Evolutionary conservation across 2,888 invertebrate genomes (phyloP).

Genomic region (Andrena flavipes): DNA sequence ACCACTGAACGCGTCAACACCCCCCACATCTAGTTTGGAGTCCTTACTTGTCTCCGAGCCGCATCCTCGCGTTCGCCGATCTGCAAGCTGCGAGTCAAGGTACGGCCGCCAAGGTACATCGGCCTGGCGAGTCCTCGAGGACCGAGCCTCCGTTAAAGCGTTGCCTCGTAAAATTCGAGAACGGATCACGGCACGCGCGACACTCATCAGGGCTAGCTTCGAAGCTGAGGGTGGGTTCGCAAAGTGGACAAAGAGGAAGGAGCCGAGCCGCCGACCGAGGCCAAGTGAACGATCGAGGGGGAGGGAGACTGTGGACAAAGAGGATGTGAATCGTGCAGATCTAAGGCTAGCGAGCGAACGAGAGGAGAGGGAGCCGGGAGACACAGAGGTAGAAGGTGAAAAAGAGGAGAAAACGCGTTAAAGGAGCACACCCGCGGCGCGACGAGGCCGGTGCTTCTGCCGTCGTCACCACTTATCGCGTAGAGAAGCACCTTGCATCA

Average conservation of each 20-base stretch:
- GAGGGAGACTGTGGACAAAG: neutral
- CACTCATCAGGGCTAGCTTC: constrained; percentile 12
- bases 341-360: neutral
- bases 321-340: neutral
- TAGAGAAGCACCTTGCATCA: constrained; percentile 76
- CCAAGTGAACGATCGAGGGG: neutral
- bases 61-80: constrained; percentile 38
- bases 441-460: constrained; percentile 44
- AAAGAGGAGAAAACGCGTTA: neutral
- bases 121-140: neutral
- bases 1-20: neutral
- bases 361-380: neutral
- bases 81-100: neutral
- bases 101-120: constrained; percentile 1
- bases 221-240: neutral
- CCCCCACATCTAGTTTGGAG: neutral
- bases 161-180: neutral
- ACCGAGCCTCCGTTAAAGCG: neutral
- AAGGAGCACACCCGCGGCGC: constrained; percentile 32
- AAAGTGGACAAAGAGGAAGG: neutral
- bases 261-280: neutral
- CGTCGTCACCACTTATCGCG: constrained; percentile 71
- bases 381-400: neutral
- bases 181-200: neutral
- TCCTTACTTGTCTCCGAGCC: constrained; percentile 20